Conservation (phyloP, 2,113 vertebrate genomes). For the Ptilorrhoa leucosticta region DNA sequence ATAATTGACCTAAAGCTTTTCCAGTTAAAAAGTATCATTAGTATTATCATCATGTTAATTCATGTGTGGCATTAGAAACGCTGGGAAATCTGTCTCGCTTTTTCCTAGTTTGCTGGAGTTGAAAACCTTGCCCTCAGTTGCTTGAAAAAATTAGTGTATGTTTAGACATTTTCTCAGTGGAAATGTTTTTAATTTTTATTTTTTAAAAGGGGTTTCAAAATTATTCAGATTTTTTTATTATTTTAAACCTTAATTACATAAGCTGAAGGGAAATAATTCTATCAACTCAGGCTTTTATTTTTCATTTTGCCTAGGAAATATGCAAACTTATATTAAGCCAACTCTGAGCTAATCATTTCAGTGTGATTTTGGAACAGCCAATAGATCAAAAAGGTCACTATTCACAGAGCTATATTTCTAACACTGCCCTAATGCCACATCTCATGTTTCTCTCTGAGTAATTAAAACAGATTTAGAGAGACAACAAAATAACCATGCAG, state of each 20-base stretch:
- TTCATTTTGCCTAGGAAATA: neutral
- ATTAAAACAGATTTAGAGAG: neutral
- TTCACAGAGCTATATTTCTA: neutral
- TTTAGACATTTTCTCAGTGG: neutral
- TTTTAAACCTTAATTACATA: neutral
- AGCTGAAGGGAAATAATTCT: neutral
- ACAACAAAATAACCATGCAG: neutral
- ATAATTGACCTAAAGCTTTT: conserved; percentile 48
- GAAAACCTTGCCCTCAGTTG: neutral
- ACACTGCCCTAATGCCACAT: neutral
- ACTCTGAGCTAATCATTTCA: neutral
- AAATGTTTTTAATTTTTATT: neutral
- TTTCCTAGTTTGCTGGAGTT: neutral
- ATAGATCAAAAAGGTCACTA: neutral
- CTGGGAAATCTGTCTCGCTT: neutral
- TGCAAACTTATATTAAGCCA: neutral
- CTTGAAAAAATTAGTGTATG: neutral
- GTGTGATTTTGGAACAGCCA: neutral
- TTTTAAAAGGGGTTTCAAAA: neutral
- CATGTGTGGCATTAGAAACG: neutral
- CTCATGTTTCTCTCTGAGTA: neutral
- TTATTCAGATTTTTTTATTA: neutral
- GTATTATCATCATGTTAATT: conserved; percentile 8
- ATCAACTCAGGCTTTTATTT: neutral
- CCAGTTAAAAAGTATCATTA: conserved; percentile 7